A percentile compares a stretch with the other conserved stretches of the same genome.
phyloP scores from a whole-genome alignment of 2,113 vertebrate genomes.

The Empidonax alnorum region DNA sequence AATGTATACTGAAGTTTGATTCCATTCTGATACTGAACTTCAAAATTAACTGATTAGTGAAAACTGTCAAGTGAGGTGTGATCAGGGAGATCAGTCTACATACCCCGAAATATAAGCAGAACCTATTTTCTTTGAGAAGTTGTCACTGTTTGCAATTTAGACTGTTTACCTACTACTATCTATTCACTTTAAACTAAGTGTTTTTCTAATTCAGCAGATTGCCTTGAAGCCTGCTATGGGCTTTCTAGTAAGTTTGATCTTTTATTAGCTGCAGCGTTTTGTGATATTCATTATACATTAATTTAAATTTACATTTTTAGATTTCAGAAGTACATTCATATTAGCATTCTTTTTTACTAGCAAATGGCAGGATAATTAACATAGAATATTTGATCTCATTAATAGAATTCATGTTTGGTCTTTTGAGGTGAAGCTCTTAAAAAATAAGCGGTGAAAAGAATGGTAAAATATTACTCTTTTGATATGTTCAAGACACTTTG shows the following conservation, averaged over 20 bases:
- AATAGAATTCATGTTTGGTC: conserved; percentile 46
- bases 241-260: conserved; percentile 48
- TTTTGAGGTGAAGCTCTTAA: conserved; percentile 23
- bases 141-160: neutral
- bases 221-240: conserved; percentile 23
- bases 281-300: conserved; percentile 29
- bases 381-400: conserved; percentile 52
- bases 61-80: neutral
- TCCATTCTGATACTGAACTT: neutral
- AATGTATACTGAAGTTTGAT: neutral
- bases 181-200: conserved; percentile 10
- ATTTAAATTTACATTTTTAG: conserved; percentile 39
- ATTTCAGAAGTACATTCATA: conserved; percentile 51
- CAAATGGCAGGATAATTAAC: conserved; percentile 58
- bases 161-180: conserved; percentile 12
- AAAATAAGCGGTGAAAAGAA: neutral
- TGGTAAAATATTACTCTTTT: neutral
- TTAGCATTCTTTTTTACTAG: conserved; percentile 48
- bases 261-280: conserved; percentile 44
- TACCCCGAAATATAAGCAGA: neutral
- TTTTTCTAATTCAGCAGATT: conserved; percentile 21
- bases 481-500: neutral
- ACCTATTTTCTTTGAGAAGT: neutral
- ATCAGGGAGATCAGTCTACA: neutral
- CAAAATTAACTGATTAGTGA: neutral